Conservation (phyloP, 2,888 invertebrate species). For the Campopleginae sp. region DNA sequence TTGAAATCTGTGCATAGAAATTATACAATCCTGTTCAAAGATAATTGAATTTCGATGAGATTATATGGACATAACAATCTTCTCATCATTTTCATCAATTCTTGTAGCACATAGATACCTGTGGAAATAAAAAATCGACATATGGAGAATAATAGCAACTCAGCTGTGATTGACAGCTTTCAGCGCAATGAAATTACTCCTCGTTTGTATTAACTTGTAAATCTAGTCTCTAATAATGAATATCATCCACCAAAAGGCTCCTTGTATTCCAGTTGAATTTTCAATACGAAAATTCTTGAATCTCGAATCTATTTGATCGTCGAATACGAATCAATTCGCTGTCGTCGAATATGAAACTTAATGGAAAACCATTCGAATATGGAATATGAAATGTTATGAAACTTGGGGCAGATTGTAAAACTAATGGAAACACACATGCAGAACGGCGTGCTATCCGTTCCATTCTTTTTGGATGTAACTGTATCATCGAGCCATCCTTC, state of each 20-base stretch:
- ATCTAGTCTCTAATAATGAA: neutral
- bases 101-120: neutral
- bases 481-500: neutral
- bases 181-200: neutral
- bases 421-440: no score
- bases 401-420: no score
- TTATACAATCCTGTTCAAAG: conserved; percentile 3
- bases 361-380: neutral
- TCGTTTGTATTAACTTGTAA: neutral
- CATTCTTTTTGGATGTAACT: conserved; percentile 9
- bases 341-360: neutral
- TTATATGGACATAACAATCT: neutral
- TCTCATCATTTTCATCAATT: neutral
- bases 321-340: neutral
- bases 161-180: neutral
- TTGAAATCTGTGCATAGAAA: neutral
- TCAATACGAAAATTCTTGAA: neutral
- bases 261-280: neutral
- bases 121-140: neutral
- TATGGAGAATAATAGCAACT: neutral
- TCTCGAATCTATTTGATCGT: neutral
- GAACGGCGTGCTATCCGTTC: neutral
- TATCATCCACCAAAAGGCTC: neutral
- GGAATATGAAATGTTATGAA: no score
- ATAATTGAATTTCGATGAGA: neutral